Evolutionary conservation across 2,888 invertebrate genomes (phyloP).

Genomic region (Conops quadrifasciatus): DNA sequence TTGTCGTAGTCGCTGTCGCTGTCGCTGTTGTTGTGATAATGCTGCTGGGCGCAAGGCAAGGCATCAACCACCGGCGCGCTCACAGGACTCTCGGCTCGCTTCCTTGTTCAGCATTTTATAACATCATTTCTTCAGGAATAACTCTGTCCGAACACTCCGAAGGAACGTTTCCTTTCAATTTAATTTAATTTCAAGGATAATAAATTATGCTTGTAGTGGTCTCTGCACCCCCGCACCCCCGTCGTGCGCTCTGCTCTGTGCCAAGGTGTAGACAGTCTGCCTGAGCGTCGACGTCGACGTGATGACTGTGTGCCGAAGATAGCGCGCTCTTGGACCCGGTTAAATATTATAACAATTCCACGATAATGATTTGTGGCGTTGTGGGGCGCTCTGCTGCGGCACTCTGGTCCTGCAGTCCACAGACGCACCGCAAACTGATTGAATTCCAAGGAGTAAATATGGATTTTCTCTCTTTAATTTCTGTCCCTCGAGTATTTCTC

Average conservation of each 20-base stretch:
- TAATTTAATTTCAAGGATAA: constrained; percentile 24
- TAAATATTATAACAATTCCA: constrained; percentile 10
- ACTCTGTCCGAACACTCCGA: constrained; percentile 12
- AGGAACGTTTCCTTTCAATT: constrained; percentile 28
- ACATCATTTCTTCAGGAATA: constrained; percentile 12
- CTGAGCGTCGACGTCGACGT: background rate
- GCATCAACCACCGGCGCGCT: background rate
- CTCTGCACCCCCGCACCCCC: background rate
- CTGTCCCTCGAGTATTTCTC: too few relatives aligned
- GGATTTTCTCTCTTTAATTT: too few relatives aligned
- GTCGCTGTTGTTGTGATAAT: constrained; percentile 1
- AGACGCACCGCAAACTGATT: too few relatives aligned
- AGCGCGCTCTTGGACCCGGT: background rate
- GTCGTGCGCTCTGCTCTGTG: background rate
- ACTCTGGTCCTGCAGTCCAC: background rate
- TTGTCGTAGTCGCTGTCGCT: constrained; percentile 11
- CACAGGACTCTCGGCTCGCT: background rate
- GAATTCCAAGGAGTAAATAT: too few relatives aligned
- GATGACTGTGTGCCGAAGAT: constrained; percentile 12
- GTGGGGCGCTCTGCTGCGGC: background rate
- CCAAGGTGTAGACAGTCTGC: background rate
- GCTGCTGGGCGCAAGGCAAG: background rate
- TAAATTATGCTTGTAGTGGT: constrained; percentile 28
- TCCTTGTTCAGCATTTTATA: constrained; percentile 24
- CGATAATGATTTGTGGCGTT: constrained; percentile 14